Evolutionary conservation across 2,113 vertebrate genomes (phyloP).

Genomic region (Circaetus gallicus): DNA sequence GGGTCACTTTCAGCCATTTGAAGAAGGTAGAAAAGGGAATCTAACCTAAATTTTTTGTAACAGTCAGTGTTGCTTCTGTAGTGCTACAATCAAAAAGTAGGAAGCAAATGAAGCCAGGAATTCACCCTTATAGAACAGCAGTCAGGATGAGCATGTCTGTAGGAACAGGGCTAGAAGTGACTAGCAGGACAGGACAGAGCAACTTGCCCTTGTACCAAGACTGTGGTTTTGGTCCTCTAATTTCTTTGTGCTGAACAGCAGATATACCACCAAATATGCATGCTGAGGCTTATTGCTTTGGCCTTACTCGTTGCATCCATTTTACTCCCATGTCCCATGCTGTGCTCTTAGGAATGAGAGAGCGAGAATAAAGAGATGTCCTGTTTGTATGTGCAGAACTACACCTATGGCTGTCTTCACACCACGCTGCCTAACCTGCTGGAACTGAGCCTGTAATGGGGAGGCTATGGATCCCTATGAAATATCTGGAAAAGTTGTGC

Average conservation of each 20-base stretch:
- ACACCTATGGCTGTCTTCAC: neutral
- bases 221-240: neutral
- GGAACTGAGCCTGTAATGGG: neutral
- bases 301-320: neutral
- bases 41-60: neutral
- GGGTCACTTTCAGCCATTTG: neutral
- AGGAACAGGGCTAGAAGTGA: neutral
- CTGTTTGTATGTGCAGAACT: neutral
- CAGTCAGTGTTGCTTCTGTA: neutral
- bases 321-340: neutral
- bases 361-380: neutral
- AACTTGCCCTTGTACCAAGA: neutral
- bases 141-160: neutral
- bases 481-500: neutral
- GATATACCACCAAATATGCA: accelerated
- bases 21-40: neutral
- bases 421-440: neutral
- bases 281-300: neutral
- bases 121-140: neutral
- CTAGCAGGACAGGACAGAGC: too few species aligned
- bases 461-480: neutral
- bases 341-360: neutral
- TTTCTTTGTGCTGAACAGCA: neutral
- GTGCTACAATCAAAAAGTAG: neutral
- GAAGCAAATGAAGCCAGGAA: neutral